Percentiles rank a stretch among this genome's conserved stretches.
Evolutionary conservation across 2,888 invertebrate species (phyloP).

Genomic region (Mesodorylaimus sp.): DNA sequence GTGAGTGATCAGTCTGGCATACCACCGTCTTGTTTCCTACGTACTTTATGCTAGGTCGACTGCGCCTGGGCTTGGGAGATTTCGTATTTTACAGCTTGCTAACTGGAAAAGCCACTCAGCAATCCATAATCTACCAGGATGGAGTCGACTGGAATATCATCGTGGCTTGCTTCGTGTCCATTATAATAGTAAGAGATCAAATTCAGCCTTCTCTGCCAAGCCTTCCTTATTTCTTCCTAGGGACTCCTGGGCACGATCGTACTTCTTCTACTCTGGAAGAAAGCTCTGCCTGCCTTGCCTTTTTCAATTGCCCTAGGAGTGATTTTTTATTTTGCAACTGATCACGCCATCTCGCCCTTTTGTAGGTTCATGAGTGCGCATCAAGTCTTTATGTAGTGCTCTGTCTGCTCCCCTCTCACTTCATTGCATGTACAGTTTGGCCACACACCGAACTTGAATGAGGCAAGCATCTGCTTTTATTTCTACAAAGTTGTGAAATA

Average conservation of each 20-base stretch:
- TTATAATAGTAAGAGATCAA: slow-evolving; percentile 49
- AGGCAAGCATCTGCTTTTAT: no score
- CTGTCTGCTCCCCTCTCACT: no score
- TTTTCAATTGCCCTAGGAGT: slow-evolving; percentile 92
- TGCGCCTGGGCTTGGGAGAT: slow-evolving; percentile 86
- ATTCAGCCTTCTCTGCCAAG: not conserved
- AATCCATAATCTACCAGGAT: not conserved
- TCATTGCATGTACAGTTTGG: no score
- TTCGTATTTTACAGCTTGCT: slow-evolving; percentile 95
- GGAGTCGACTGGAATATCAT: slow-evolving; percentile 98
- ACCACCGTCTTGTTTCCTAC: not conserved
- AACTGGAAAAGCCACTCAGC: slow-evolving; percentile 3
- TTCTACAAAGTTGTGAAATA: no score
- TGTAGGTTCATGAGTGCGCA: no score
- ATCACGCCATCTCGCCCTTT: slow-evolving; percentile 79
- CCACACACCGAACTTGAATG: no score
- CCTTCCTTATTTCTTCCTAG: not conserved
- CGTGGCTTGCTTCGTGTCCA: slow-evolving; percentile 88
- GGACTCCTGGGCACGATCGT: slow-evolving; percentile 73
- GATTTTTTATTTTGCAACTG: slow-evolving; percentile 84
- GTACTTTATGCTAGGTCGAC: slow-evolving; percentile 35
- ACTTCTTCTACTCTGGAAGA: slow-evolving; percentile 76
- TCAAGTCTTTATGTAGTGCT: no score
- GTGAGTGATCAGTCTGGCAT: not conserved
- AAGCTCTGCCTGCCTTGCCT: slow-evolving; percentile 84